A percentile compares a stretch with the other conserved stretches of the same genome.
These are phyloP conservation scores for Maconellicoccus hirsutus DNA, from an alignment of 1,140 invertebrate species.

Conservation along the genomic window DNA sequence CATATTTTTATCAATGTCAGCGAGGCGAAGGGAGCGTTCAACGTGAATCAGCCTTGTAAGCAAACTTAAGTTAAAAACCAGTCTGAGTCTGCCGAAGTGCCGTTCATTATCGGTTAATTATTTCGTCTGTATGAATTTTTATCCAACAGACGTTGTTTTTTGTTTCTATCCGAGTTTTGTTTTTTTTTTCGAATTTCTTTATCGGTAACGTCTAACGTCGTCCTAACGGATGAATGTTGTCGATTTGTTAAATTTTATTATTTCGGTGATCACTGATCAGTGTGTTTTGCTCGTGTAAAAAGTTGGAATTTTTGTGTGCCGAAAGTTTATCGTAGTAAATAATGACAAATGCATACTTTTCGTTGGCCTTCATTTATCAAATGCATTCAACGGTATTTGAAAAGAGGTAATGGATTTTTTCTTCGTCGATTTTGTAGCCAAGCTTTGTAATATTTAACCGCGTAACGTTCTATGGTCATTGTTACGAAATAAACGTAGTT, in stretches of 20 bases:
- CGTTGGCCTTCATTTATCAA: slow-evolving; percentile 18
- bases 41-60: slow-evolving; percentile 20
- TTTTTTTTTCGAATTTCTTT: not conserved
- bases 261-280: not conserved
- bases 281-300: not conserved
- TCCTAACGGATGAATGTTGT: no score
- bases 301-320: not conserved
- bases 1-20: not conserved
- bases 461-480: not conserved
- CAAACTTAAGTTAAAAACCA: slow-evolving; percentile 14
- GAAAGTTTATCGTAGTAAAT: not conserved
- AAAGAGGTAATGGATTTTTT: slow-evolving; percentile 14
- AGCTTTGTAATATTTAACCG: not conserved
- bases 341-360: slow-evolving; percentile 19
- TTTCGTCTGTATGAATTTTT: slow-evolving; percentile 1
- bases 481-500: slow-evolving; percentile 1
- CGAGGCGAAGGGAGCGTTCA: slow-evolving; percentile 7
- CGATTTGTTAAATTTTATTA: no score
- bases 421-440: not conserved
- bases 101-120: slow-evolving; percentile 11
- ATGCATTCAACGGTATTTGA: slow-evolving; percentile 17
- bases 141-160: not conserved
- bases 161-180: not conserved
- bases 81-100: slow-evolving; percentile 2
- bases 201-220: not conserved